Conservation (phyloP, 1,140 invertebrate species). For the Helicorthomorpha holstii region DNA sequence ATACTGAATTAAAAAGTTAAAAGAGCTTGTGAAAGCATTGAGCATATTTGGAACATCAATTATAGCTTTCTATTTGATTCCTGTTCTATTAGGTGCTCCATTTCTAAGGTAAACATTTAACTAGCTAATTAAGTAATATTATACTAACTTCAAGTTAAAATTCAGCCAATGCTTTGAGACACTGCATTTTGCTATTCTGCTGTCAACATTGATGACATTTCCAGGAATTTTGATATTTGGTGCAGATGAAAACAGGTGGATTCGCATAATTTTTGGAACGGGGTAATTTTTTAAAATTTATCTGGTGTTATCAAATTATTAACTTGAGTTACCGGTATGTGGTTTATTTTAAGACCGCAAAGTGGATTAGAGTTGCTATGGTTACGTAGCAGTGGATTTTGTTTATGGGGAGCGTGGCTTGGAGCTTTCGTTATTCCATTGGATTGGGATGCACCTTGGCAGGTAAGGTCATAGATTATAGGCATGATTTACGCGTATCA, state of each 20-base stretch:
- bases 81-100: constrained; percentile 58
- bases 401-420: constrained; percentile 66
- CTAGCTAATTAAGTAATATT: background rate
- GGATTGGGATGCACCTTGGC: constrained; percentile 85
- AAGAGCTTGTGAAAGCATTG: no score
- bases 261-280: constrained; percentile 32
- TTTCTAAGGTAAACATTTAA: constrained; percentile 23
- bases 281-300: constrained; percentile 18
- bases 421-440: constrained; percentile 73
- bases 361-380: constrained; percentile 17
- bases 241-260: constrained; percentile 31
- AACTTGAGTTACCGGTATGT: background rate
- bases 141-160: background rate
- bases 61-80: no score
- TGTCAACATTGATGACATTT: constrained; percentile 45
- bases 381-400: constrained; percentile 16
- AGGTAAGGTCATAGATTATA: constrained; percentile 28
- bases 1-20: no score
- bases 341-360: constrained; percentile 16
- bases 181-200: constrained; percentile 43
- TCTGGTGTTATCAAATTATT: background rate
- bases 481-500: no score
- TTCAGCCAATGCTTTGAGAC: constrained; percentile 46
- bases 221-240: constrained; percentile 43
- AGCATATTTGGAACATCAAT: no score